These are phyloP conservation scores for Drosophila suboccidentalis DNA, from an alignment of 2,888 invertebrate genomes.

Conservation along the genomic window DNA sequence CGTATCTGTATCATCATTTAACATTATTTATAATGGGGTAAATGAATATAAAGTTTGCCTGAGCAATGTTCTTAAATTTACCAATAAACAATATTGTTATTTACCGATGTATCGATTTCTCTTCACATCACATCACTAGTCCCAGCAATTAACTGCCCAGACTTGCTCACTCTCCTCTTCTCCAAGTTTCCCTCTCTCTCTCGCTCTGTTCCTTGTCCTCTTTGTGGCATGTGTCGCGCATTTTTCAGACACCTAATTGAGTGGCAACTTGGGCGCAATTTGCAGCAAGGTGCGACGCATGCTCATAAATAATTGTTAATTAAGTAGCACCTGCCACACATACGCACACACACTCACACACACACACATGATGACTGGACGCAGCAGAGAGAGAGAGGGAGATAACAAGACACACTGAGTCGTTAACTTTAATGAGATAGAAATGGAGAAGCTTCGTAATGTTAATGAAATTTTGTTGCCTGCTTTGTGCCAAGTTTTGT, in stretches of 20 bases:
- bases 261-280: slow-evolving; percentile 78
- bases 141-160: slow-evolving; percentile 42
- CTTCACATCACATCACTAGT: background rate
- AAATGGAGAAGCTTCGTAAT: slow-evolving; percentile 58
- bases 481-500: slow-evolving; percentile 2
- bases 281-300: slow-evolving; percentile 35
- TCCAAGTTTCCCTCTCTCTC: background rate
- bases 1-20: too few species aligned
- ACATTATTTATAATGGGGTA: too few species aligned
- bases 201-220: background rate
- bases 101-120: too few species aligned
- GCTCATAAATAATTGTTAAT: slow-evolving; percentile 77
- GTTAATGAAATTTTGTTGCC: slow-evolving; percentile 79
- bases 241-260: slow-evolving; percentile 75
- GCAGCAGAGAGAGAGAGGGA: background rate
- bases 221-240: slow-evolving; percentile 46
- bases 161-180: background rate
- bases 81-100: background rate
- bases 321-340: slow-evolving; percentile 53
- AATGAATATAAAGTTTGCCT: too few species aligned
- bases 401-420: slow-evolving; percentile 10
- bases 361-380: slow-evolving; percentile 7
- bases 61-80: background rate
- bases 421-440: slow-evolving; percentile 75
- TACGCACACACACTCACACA: too few species aligned